These are phyloP conservation scores for Euclidia mi DNA, from an alignment of 2,888 invertebrate species.

Conservation along the genomic window DNA sequence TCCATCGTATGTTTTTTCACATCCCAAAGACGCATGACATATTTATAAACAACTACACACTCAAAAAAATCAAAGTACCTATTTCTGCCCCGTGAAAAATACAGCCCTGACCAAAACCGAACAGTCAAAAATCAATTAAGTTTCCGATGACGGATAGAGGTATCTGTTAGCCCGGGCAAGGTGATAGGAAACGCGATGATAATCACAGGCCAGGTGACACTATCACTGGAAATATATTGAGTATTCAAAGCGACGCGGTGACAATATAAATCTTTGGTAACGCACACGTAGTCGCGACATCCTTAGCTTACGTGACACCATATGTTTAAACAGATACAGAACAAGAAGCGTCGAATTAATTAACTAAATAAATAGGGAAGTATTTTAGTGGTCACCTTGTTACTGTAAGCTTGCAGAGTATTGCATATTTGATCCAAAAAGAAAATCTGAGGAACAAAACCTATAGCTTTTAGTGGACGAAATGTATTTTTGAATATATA, in stretches of 20 bases:
- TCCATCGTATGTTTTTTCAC: too few species aligned
- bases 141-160: conserved; percentile 47
- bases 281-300: conserved; percentile 41
- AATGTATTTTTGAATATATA: too few species aligned
- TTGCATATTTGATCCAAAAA: too few species aligned
- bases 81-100: conserved; percentile 47
- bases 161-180: conserved; percentile 46
- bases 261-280: conserved; percentile 72
- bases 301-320: conserved; percentile 34
- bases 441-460: too few species aligned
- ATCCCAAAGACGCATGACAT: too few species aligned
- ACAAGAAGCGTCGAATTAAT: too few species aligned
- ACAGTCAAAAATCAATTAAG: conserved; percentile 45
- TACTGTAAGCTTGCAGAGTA: too few species aligned
- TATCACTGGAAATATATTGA: conserved; percentile 80
- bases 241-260: conserved; percentile 65
- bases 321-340: neutral
- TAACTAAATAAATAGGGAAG: too few species aligned
- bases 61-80: too few species aligned
- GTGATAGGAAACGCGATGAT: conserved; percentile 67
- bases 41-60: too few species aligned
- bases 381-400: too few species aligned
- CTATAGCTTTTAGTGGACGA: too few species aligned
- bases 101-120: conserved; percentile 31
- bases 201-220: conserved; percentile 75